Evolutionary conservation across 2,888 invertebrate species (phyloP), one percentile per base, ranked within the genome.

Genomic region (Oscheius sp.): DNA sequence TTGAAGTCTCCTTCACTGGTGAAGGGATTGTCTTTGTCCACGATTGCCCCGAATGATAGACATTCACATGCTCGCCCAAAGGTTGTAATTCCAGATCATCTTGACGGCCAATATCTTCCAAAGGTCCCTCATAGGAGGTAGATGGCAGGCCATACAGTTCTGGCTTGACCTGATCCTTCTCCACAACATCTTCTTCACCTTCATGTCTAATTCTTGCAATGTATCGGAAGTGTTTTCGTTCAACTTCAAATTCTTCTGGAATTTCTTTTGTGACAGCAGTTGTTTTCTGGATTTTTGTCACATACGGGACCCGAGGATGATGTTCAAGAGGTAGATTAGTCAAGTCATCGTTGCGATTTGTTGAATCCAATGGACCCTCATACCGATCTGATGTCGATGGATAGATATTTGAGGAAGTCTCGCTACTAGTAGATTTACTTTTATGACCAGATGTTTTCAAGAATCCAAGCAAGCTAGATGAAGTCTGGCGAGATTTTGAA

Each of bases 121-220:
- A 52, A 9, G 70, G 68, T 46, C 77, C 77, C 18, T 72, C 71
- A 52, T 74, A 74, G 6, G 63, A 45, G 2, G 64, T 27, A 3
- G 61, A 18, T 1, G 74, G 66, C 12, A 55, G 25, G 21, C 25
- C 25, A 25, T 55, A 55, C 18, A 23, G 55, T 55, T 55, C 55
- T 55, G 55, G 55, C 25, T 55, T 55, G 25, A 55, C 25, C 25
- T 55, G 23, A 55, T 55, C 55, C 25, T 55, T 55, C 12, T 64
- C 74, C 45, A 75, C 69, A 41, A 71, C 73, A 16, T 75, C 77
- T 66, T 78, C 78, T n/a, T 75, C 75, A n/a, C 77, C 78, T 13
- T 72, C 73, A 61, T 80, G 78, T 1, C 73, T 64, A 29, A 66
- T 45, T 16, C 79, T 70, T 18, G 69, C 49, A 16, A 80, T 72